These are phyloP conservation scores for Ditula angustiorana DNA, from an alignment of 2,888 invertebrate species.

Conservation along the genomic window DNA sequence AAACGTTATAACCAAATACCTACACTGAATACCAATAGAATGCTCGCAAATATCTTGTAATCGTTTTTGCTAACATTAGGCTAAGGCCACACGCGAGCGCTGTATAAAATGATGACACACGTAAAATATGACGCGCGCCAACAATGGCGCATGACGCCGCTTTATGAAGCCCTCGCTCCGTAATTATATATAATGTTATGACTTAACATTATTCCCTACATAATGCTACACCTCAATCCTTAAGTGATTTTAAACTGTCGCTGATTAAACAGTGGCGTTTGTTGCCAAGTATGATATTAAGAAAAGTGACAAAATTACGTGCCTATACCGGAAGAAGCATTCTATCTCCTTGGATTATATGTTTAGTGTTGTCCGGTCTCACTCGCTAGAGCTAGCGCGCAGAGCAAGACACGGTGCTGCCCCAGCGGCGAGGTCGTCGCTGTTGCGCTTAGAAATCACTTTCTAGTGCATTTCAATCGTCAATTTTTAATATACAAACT, in stretches of 20 bases:
- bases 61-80: neutral
- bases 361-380: too few species aligned
- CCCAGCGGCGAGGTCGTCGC: too few species aligned
- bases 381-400: too few species aligned
- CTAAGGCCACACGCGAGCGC: conserved; percentile 42
- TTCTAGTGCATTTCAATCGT: too few species aligned
- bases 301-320: too few species aligned
- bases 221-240: conserved; percentile 32
- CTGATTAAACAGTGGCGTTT: neutral
- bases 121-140: conserved; percentile 53
- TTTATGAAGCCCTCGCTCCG: conserved; percentile 61
- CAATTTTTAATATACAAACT: too few species aligned
- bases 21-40: neutral
- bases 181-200: conserved; percentile 80
- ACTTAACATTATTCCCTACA: conserved; percentile 76
- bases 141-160: conserved; percentile 76
- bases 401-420: too few species aligned
- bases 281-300: too few species aligned
- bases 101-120: conserved; percentile 64
- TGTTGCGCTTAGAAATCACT: too few species aligned
- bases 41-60: neutral
- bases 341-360: too few species aligned
- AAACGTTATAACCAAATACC: neutral
- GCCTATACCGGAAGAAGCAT: too few species aligned
- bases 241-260: neutral